phyloP scores from a whole-genome alignment of 1,140 invertebrate genomes.

The Mycetomoellerius zeteki region DNA sequence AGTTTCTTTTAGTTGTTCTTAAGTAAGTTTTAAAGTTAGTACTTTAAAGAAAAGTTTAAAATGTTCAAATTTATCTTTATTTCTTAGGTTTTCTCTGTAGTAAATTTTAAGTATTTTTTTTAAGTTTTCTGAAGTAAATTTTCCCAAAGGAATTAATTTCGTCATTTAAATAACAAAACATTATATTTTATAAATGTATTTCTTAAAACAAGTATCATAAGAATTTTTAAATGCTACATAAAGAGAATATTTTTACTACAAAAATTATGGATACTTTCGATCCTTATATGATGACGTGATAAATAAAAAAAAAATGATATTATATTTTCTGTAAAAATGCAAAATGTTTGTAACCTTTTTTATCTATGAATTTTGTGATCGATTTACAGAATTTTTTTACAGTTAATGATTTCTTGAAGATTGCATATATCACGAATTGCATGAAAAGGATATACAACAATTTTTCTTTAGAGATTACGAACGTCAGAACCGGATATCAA shows the following conservation, averaged over 20 bases:
- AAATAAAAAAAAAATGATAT: background rate
- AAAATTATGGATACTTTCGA: background rate
- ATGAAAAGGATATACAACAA: background rate
- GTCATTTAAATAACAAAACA: background rate
- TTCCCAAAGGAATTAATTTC: background rate
- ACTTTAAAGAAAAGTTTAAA: too few relatives aligned
- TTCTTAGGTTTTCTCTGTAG: too few relatives aligned
- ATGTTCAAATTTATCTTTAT: too few relatives aligned
- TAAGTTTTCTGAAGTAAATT: too few relatives aligned
- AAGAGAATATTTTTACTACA: background rate
- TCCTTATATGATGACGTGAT: background rate
- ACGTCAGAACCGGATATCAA: background rate
- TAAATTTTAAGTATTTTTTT: too few relatives aligned
- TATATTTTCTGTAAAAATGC: background rate
- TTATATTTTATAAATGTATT: background rate
- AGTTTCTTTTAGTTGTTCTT: too few relatives aligned
- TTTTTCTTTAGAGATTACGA: conserved; percentile 22
- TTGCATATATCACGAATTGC: background rate
- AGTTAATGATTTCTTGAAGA: background rate
- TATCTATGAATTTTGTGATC: background rate
- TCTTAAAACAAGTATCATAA: background rate
- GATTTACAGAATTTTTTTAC: background rate
- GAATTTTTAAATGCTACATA: background rate
- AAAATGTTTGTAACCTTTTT: background rate
- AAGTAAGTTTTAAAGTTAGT: too few relatives aligned